Conservation (phyloP, 2,888 invertebrate genomes). For the Steromphala cineraria region DNA sequence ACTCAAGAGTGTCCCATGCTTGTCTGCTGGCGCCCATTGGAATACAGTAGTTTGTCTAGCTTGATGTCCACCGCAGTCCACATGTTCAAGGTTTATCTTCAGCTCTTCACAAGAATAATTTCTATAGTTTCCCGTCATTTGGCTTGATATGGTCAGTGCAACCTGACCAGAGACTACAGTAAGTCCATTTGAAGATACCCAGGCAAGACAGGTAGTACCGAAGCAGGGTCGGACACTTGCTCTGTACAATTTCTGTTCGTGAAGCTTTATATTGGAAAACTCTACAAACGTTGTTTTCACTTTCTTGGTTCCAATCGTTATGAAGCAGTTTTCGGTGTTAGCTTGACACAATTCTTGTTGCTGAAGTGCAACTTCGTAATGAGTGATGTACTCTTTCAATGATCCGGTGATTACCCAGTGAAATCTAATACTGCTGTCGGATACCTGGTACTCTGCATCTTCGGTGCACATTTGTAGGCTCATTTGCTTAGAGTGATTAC, state of each 20-base stretch:
- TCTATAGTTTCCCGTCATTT: too few species aligned
- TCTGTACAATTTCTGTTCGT: neutral
- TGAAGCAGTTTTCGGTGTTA: neutral
- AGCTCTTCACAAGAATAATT: neutral
- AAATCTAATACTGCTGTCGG: neutral
- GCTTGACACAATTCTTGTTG: neutral
- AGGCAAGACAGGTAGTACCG: neutral
- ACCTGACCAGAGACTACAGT: neutral
- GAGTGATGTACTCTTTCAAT: neutral
- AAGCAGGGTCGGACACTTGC: constrained; percentile 14
- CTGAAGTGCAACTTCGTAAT: neutral
- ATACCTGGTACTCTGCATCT: neutral
- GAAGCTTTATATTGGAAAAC: neutral
- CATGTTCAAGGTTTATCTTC: neutral
- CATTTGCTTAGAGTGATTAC: too few species aligned
- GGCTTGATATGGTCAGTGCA: neutral
- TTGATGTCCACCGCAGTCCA: neutral
- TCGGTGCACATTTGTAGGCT: neutral
- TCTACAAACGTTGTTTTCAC: neutral
- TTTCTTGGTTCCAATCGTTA: neutral
- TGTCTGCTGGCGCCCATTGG: neutral
- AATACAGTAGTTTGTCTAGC: neutral
- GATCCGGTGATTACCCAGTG: neutral
- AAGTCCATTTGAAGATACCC: neutral
- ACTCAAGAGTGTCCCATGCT: neutral